Conservation (phyloP, 92 coral and sea anemone species). For the Palythoa heliodiscus region DNA sequence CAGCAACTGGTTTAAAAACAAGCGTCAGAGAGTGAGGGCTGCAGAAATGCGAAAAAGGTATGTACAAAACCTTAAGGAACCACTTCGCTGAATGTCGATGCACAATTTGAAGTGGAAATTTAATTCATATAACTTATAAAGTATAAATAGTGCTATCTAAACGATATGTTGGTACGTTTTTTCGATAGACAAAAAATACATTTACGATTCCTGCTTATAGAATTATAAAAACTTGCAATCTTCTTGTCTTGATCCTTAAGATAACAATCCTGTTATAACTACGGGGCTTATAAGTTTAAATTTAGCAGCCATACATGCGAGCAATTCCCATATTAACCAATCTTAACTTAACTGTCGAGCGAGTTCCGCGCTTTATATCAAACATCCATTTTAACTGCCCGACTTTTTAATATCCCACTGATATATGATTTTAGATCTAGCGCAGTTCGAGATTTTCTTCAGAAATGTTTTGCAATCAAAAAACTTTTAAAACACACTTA, state of each 20-base stretch:
- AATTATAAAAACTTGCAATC: too few species aligned
- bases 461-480: neutral
- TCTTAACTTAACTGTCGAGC: neutral
- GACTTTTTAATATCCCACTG: neutral
- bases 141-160: too few species aligned
- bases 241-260: too few species aligned
- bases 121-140: neutral
- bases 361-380: neutral
- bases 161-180: neutral
- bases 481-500: neutral
- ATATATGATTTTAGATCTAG: neutral
- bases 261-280: too few species aligned
- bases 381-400: neutral
- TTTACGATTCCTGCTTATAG: neutral
- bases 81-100: conserved; percentile 25
- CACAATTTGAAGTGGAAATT: neutral
- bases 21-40: conserved; percentile 86
- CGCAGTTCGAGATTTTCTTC: neutral
- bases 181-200: neutral
- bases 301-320: neutral
- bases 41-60: conserved; percentile 91
- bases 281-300: neutral
- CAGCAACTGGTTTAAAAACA: conserved; percentile 93
- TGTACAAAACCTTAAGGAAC: conserved; percentile 1
- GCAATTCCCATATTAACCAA: neutral